Evolutionary conservation across 2,888 invertebrate genomes (phyloP).

Genomic region (Bimastos eiseni): DNA sequence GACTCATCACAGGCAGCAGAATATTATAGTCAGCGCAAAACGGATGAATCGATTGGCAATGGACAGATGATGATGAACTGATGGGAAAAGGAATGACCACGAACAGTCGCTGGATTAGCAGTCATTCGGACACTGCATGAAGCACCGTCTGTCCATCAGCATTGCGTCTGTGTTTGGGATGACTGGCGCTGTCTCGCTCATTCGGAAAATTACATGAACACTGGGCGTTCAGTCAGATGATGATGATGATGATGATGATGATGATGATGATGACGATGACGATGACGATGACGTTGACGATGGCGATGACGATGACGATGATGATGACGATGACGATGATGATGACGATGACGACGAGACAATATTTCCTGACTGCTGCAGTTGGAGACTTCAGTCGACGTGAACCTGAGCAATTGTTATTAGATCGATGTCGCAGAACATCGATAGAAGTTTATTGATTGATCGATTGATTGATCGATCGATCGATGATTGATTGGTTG

Average conservation of each 20-base stretch:
- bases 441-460: background rate
- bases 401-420: background rate
- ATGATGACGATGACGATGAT: constrained; percentile 8
- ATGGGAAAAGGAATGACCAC: background rate
- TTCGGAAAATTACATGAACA: background rate
- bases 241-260: background rate
- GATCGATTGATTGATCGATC: background rate
- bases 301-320: background rate
- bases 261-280: background rate
- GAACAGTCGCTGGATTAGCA: background rate
- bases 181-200: background rate
- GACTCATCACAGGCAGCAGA: background rate
- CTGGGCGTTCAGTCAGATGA: background rate
- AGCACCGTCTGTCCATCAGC: background rate
- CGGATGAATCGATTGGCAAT: background rate
- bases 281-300: background rate
- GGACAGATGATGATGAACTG: constrained; percentile 7
- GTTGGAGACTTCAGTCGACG: background rate
- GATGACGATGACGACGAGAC: background rate
- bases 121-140: background rate
- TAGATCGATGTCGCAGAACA: background rate
- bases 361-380: background rate
- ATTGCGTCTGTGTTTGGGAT: background rate
- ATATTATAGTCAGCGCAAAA: background rate
- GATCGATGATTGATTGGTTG: background rate